Conservation (phyloP, 2,797 vertebrate species). For the Gobio occitaniae region DNA sequence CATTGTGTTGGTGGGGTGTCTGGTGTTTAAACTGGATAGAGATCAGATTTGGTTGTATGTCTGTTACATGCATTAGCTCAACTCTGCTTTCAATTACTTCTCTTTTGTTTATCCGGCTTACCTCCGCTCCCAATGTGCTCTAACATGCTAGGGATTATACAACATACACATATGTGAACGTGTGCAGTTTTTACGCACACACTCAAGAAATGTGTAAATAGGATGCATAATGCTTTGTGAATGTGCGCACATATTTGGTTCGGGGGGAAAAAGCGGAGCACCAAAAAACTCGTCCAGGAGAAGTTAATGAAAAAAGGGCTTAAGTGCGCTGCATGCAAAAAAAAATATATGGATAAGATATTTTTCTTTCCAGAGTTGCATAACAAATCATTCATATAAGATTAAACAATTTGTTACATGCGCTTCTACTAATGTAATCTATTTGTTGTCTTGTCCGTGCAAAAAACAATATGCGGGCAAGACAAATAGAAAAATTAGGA, state of each 20-base stretch:
- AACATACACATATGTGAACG: constrained; percentile 45
- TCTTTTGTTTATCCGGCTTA: constrained; percentile 71
- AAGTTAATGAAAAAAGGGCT: background rate
- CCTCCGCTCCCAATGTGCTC: constrained; percentile 69
- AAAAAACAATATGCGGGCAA: background rate
- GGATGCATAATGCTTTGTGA: background rate
- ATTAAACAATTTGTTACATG: background rate
- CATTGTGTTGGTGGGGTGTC: constrained; percentile 42
- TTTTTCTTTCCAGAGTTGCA: no score
- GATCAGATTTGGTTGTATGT: constrained; percentile 39
- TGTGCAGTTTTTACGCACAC: background rate
- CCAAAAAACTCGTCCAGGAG: background rate
- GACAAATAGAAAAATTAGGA: background rate
- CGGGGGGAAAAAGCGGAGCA: background rate
- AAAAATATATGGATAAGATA: no score
- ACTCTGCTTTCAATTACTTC: constrained; percentile 74
- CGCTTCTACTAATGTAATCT: background rate
- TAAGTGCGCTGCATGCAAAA: no score
- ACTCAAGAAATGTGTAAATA: constrained; percentile 1
- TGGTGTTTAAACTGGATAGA: constrained; percentile 39
- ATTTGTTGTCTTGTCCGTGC: background rate
- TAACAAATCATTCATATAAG: no score
- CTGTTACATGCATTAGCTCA: constrained; percentile 52
- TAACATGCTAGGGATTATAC: constrained; percentile 65
- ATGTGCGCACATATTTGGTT: background rate